phyloP scores from a whole-genome alignment of 2,797 vertebrate genomes.

The Sebastes vulpes region DNA sequence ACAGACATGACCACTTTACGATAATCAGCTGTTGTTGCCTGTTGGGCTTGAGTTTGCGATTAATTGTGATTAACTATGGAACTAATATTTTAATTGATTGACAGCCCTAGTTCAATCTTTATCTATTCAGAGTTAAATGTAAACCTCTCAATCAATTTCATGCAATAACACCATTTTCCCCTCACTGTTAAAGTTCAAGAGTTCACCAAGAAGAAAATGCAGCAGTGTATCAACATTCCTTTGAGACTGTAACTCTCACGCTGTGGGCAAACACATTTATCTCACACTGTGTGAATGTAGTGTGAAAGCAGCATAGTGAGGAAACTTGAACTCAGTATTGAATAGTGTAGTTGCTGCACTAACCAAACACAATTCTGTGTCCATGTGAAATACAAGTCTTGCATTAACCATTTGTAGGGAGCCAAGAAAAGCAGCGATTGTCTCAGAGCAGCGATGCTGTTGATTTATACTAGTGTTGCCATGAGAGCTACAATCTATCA shows the following conservation, averaged over 20 bases:
- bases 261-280: background rate
- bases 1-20: background rate
- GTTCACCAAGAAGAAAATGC: constrained; percentile 19
- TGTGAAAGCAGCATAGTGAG: background rate
- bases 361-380: background rate
- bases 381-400: background rate
- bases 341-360: background rate
- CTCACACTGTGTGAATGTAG: background rate
- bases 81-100: background rate
- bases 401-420: background rate
- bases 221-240: background rate
- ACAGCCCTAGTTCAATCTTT: no score
- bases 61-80: background rate
- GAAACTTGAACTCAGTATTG: background rate
- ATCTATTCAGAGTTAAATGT: background rate
- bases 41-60: background rate
- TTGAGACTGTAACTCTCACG: background rate
- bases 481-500: background rate
- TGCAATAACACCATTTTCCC: background rate
- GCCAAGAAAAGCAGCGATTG: background rate
- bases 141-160: background rate
- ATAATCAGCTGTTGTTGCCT: background rate
- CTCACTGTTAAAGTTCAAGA: constrained; percentile 12
- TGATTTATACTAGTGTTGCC: background rate
- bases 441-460: background rate